Percentiles rank a stretch among this genome's conserved stretches.
These are phyloP conservation scores for Hyposoter dolosus DNA, from an alignment of 2,888 invertebrate genomes.

Conservation along the genomic window DNA sequence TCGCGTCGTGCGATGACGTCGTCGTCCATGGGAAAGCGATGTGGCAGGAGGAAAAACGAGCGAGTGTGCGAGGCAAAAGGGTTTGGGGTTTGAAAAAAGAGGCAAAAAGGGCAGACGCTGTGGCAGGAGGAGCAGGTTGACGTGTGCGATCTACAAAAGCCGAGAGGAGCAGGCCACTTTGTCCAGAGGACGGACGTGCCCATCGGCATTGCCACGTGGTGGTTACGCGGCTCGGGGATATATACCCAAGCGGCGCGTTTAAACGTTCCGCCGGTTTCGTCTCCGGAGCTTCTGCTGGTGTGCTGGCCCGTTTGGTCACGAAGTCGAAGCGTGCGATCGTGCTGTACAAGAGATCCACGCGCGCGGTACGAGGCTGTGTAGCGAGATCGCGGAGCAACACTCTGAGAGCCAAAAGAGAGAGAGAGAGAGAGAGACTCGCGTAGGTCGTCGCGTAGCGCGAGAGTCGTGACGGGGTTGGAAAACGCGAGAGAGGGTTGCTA, in stretches of 20 bases:
- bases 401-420: constrained; percentile 66
- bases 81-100: not conserved
- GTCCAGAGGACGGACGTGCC: constrained; percentile 75
- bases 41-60: constrained; percentile 22
- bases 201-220: constrained; percentile 74
- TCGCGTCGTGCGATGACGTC: constrained; percentile 11
- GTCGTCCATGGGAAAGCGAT: constrained; percentile 13
- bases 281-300: not conserved
- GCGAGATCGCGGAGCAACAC: constrained; percentile 44
- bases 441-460: constrained; percentile 33
- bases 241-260: not conserved
- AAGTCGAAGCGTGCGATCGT: constrained; percentile 55
- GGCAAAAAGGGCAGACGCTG: no score
- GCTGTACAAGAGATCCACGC: not conserved
- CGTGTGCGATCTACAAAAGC: constrained; percentile 60
- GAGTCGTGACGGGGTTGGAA: constrained; percentile 79
- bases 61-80: no score
- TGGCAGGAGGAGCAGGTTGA: constrained; percentile 32
- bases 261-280: constrained; percentile 46
- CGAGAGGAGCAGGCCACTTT: constrained; percentile 13
- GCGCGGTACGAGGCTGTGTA: not conserved
- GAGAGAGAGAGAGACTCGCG: constrained; percentile 26
- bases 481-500: constrained; percentile 71
- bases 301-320: constrained; percentile 57
- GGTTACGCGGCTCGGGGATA: constrained; percentile 2